Percentiles rank a stretch among this genome's conserved stretches.
These are phyloP conservation scores for Charanyca ferruginea DNA, from an alignment of 2,888 invertebrate species.

Conservation along the genomic window DNA sequence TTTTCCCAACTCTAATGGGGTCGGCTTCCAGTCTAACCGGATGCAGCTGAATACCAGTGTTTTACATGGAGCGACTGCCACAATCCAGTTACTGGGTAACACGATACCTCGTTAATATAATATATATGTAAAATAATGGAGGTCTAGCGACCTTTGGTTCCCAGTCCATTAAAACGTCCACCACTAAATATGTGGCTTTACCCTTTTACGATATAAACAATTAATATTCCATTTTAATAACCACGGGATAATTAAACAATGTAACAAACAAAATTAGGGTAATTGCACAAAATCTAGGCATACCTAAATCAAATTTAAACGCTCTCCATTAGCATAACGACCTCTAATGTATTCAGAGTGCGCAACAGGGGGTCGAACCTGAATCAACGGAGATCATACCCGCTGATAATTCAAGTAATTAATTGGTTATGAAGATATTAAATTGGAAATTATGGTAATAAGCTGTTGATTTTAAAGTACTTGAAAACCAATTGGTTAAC, in stretches of 20 bases:
- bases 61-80: too few relatives aligned
- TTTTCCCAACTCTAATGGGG: too few relatives aligned
- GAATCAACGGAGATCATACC: slow-evolving; percentile 33
- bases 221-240: not conserved
- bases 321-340: slow-evolving; percentile 48
- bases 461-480: not conserved
- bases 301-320: slow-evolving; percentile 51
- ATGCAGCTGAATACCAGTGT: too few relatives aligned
- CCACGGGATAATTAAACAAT: slow-evolving; percentile 19
- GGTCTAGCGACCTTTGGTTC: too few relatives aligned
- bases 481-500: too few relatives aligned
- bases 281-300: slow-evolving; percentile 31
- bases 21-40: too few relatives aligned
- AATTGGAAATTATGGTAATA: not conserved
- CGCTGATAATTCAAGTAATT: slow-evolving; percentile 44
- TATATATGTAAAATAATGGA: too few relatives aligned
- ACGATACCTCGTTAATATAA: too few relatives aligned
- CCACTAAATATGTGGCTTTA: not conserved
- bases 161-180: not conserved
- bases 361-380: slow-evolving; percentile 36
- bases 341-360: slow-evolving; percentile 51
- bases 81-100: too few relatives aligned
- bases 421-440: slow-evolving; percentile 19
- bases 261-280: slow-evolving; percentile 34
- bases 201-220: slow-evolving; percentile 6